Conservation (phyloP, 2,113 vertebrate species). For the Phoxinus phoxinus region DNA sequence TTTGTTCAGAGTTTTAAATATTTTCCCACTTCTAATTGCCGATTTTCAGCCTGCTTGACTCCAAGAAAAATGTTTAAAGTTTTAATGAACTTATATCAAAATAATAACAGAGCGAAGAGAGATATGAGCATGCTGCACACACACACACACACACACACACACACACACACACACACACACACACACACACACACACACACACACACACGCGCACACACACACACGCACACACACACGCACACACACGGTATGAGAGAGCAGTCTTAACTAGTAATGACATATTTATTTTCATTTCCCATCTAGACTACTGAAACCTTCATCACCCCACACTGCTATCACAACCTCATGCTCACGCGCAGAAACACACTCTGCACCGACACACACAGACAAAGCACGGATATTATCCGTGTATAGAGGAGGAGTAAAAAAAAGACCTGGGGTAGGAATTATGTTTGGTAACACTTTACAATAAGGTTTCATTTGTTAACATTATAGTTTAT, state of each 20-base stretch:
- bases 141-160: neutral
- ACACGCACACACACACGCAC: too few species aligned
- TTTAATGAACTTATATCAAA: constrained; percentile 69
- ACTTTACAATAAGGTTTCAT: too few species aligned
- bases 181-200: neutral
- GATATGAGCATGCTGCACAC: neutral
- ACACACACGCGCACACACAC: neutral
- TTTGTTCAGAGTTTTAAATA: constrained; percentile 35
- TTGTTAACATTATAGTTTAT: too few species aligned
- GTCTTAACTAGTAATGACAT: constrained; percentile 63
- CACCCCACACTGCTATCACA: constrained; percentile 9
- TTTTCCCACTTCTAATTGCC: constrained; percentile 33
- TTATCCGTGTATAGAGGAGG: neutral
- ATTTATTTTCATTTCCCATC: constrained; percentile 79
- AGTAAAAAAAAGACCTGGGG: neutral
- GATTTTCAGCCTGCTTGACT: constrained; percentile 62
- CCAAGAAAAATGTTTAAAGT: constrained; percentile 74
- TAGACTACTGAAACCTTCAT: constrained; percentile 75
- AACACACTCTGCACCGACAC: constrained; percentile 45
- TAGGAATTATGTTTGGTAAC: neutral
- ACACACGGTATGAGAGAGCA: neutral
- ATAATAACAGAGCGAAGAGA: constrained; percentile 62
- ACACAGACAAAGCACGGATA: neutral
- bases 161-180: constrained; percentile 27
- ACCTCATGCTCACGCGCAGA: constrained; percentile 31